Conservation (phyloP, 2,888 invertebrate species). For the Lingula anatina region DNA sequence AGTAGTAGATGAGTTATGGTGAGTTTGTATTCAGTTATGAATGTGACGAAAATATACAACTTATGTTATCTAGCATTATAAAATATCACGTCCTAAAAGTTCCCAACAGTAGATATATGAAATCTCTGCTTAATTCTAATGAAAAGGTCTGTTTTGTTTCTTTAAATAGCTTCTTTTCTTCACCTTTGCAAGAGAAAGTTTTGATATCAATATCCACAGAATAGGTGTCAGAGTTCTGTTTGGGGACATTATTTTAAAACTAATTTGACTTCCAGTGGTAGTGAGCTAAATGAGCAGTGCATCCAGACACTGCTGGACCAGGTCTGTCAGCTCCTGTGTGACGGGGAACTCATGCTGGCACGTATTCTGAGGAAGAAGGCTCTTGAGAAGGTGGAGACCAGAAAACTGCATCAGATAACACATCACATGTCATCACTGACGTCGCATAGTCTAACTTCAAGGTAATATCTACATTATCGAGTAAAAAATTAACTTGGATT, state of each 20-base stretch:
- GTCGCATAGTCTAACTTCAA: neutral
- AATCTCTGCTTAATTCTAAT: too few relatives aligned
- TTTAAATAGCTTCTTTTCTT: slow-evolving; percentile 9
- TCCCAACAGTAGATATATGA: too few relatives aligned
- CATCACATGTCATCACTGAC: too few relatives aligned
- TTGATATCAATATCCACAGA: too few relatives aligned
- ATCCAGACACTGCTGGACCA: slow-evolving; percentile 84
- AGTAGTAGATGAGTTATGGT: slow-evolving; percentile 95
- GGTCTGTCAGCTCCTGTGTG: slow-evolving; percentile 85
- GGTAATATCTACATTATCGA: too few relatives aligned
- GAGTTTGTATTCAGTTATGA: slow-evolving; percentile 58
- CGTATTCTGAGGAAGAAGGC: slow-evolving; percentile 78
- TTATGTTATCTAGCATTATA: neutral
- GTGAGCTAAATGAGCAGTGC: slow-evolving; percentile 76
- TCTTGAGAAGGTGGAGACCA: slow-evolving; percentile 72
- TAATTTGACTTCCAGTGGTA: slow-evolving; percentile 48
- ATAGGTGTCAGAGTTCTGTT: too few relatives aligned
- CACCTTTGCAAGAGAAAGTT: slow-evolving; percentile 23
- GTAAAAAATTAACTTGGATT: too few relatives aligned
- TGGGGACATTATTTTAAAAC: too few relatives aligned
- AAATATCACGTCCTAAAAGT: neutral
- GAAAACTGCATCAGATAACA: slow-evolving; percentile 17
- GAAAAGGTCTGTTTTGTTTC: too few relatives aligned
- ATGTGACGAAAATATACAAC: neutral
- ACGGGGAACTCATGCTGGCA: slow-evolving; percentile 87